Evolutionary conservation across 1,140 invertebrate species (phyloP), one percentile per base, ranked within the genome.

Genomic region (Monochamus saltuarius): DNA sequence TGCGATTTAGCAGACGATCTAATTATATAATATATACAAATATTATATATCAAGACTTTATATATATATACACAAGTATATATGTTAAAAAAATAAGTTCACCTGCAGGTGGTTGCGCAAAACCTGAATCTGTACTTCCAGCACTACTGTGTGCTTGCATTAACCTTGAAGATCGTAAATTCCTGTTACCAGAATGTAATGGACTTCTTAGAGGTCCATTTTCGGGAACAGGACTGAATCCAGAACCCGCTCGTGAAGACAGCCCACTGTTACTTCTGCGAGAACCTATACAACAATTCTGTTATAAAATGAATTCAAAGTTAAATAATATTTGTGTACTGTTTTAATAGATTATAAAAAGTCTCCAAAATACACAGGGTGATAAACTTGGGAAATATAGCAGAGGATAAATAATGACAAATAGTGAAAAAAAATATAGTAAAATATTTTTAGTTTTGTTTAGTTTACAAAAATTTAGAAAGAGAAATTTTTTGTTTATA

Each of bases 241-340:
- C 82, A 11, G 82, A 83, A 52, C 82, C 81, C 42, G 76, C 78
- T 61, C 82, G 74, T 3, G 83, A 84, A 6, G 82, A 84, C 43
- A 82, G 70, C 2, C 82, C 81, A 65, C 83, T 85, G 39, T 81
- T 84, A 51, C 79, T 83, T 59, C 80, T 71, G 64, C 79, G 72
- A 2, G 83, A 84, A 42, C 77, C 82, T 82, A 34, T 39, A 51
- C 34, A 56, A 37, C 43, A 50, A 9, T 46, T 39, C 22, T 51
- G 6, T 47, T 19, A 2, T 3, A 16, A 16, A 11, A n/a, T n/a
- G n/a, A n/a, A n/a, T n/a, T n/a, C 19, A 3, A 19, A 47, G 45
- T 14, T 6, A 14, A 22, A 3, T n/a, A 13, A 4, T 40, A 40
- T 13, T 16, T 16, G 6, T 29, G 6, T 6, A 29, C 2, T 3